phyloP scores from a whole-genome alignment of 2,888 invertebrate genomes.

The Ligdia adustata region DNA sequence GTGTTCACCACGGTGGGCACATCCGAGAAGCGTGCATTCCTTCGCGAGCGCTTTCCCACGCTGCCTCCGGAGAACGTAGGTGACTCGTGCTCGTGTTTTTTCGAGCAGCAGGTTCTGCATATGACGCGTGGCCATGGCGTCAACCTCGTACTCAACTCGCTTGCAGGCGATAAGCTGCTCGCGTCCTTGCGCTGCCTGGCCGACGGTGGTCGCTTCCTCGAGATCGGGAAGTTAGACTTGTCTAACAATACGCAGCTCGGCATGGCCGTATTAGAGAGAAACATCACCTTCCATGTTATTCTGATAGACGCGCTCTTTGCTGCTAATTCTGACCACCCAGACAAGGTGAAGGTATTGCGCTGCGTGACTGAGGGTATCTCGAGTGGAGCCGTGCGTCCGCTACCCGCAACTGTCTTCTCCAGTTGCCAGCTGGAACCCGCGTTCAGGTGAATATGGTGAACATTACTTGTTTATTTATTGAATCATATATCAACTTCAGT shows the following conservation, averaged over 20 bases:
- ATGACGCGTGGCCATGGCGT: constrained; percentile 96
- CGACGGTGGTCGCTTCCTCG: constrained; percentile 96
- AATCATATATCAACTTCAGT: too few relatives aligned
- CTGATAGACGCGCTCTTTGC: constrained; percentile 97
- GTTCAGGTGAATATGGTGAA: constrained; percentile 86
- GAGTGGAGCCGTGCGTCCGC: constrained; percentile 93
- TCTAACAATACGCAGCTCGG: constrained; percentile 96
- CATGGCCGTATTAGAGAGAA: constrained; percentile 97
- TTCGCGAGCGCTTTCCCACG: constrained; percentile 91
- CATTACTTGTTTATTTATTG: too few relatives aligned
- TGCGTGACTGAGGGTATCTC: constrained; percentile 94
- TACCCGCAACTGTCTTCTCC: constrained; percentile 94
- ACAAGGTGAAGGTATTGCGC: constrained; percentile 89
- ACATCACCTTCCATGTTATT: constrained; percentile 99
- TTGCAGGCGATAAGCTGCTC: constrained; percentile 97
- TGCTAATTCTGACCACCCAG: constrained; percentile 80
- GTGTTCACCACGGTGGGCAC: constrained; percentile 98
- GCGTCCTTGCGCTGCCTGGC: constrained; percentile 97
- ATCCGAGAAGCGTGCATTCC: constrained; percentile 92
- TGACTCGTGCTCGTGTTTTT: constrained; percentile 95
- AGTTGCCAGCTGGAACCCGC: constrained; percentile 96
- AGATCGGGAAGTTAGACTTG: constrained; percentile 99
- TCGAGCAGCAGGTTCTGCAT: constrained; percentile 94
- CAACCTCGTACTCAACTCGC: constrained; percentile 96
- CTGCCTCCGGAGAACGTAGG: constrained; percentile 92